These are phyloP conservation scores for Meiosimyza decipiens DNA, from an alignment of 2,888 invertebrate species.

Conservation along the genomic window DNA sequence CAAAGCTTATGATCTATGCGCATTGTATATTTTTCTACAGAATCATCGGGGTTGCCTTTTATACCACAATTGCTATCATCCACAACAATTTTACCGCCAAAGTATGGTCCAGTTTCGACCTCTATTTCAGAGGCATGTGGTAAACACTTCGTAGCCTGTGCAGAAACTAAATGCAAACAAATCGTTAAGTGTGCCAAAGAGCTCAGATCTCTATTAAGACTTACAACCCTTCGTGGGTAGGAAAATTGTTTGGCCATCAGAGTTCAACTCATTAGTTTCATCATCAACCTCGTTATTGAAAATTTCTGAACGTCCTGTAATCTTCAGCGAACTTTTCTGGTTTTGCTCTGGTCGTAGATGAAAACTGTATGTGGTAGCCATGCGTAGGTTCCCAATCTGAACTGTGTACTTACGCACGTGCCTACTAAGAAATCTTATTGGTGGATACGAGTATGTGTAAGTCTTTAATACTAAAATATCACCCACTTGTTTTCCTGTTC, in stretches of 20 bases:
- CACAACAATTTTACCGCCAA: conserved; percentile 80
- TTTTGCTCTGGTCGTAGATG: conserved; percentile 75
- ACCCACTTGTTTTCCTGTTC: conserved; percentile 37
- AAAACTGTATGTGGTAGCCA: conserved; percentile 86
- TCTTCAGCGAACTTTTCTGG: conserved; percentile 67
- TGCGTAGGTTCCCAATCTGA: conserved; percentile 77
- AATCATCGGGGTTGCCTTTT: conserved; percentile 79
- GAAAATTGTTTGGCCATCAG: conserved; percentile 75
- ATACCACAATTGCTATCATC: conserved; percentile 80
- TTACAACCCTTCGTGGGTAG: conserved; percentile 88
- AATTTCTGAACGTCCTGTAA: conserved; percentile 64
- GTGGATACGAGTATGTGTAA: background rate
- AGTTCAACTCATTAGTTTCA: conserved; percentile 66
- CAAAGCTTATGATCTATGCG: conserved; percentile 80
- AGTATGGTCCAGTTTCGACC: conserved; percentile 84
- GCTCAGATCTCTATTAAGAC: conserved; percentile 54
- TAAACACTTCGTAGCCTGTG: conserved; percentile 81
- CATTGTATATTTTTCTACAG: conserved; percentile 79
- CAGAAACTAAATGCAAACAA: conserved; percentile 74
- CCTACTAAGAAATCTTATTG: conserved; percentile 43
- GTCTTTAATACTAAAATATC: background rate
- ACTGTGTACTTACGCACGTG: conserved; percentile 69
- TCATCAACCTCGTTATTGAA: conserved; percentile 65
- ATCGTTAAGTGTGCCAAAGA: too few relatives aligned
- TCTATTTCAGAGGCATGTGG: conserved; percentile 85